Evolutionary conservation across 2,888 invertebrate species (phyloP), one percentile per base, ranked within the genome.

Genomic region (Hydroisotoma schaefferi): DNA sequence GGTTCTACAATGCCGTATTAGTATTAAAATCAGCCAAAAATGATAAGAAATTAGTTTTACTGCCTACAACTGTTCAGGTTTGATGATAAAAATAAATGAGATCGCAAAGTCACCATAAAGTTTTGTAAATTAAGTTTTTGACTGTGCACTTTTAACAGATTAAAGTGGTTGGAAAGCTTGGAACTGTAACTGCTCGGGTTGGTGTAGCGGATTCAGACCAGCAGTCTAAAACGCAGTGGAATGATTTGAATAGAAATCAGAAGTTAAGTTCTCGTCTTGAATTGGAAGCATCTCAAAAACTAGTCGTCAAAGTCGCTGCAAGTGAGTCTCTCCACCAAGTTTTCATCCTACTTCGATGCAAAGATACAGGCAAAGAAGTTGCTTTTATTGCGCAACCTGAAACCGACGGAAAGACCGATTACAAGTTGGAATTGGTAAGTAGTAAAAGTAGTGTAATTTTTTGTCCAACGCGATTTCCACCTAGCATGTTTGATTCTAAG

Each of bases 341-440:
- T 0, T 95, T 95, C 77, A 84, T 94, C 26, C 83, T 89, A 51
- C 81, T 95, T 46, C 83, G 83, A 38, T 84, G 88, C 71, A 78
- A 79, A 18, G 80, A 80, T 55, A 81, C 81, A 0, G 80, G 82
- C n/a, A 85, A 86, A 63, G 98, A 98, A 80, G 88, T 94, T 52
- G 86, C 94, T 73, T 97, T 93, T 76, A 89, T 98, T 3, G 92
- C 95, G 1, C 95, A 97, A 76, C 86, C 87, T 3, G 94, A 94
- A 75, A 67, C 74, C 2, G 73, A 63, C 58, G 73, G 56, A 49
- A 71, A 68, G 57, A 75, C 75, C 18, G 70, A 74, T 26, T 95
- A 97, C 78, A 92, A 90, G 79, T 88, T 95, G 68, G 94, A 95
- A 75, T 83, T 98, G 84, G 90, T 90, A 74, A 77, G 82, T n/a